phyloP scores from a whole-genome alignment of 1,140 invertebrate genomes.

The Berghia stephanieae region DNA sequence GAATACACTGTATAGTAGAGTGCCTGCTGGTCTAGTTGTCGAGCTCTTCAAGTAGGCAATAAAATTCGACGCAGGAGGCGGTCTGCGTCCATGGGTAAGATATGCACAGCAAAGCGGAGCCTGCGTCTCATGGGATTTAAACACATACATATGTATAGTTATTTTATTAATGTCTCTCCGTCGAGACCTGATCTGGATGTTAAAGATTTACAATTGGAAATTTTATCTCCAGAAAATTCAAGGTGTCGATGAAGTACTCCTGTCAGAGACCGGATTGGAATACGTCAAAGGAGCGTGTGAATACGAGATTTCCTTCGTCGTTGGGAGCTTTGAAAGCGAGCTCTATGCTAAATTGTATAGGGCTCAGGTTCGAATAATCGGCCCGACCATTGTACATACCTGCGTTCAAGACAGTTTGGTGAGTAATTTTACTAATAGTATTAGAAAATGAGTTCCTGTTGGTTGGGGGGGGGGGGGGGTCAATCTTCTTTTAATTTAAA shows the following conservation, averaged over 20 bases:
- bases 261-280: conserved; percentile 58
- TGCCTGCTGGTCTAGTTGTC: too few species aligned
- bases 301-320: conserved; percentile 76
- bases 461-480: neutral
- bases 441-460: neutral
- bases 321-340: conserved; percentile 76
- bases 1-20: too few species aligned
- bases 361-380: conserved; percentile 68
- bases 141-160: neutral
- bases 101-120: too few species aligned
- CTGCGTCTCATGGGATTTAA: conserved; percentile 4
- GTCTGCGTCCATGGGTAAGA: too few species aligned
- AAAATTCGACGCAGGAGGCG: too few species aligned
- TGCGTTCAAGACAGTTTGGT: conserved; percentile 58
- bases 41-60: too few species aligned
- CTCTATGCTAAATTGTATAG: conserved; percentile 75
- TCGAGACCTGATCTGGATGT: too few species aligned
- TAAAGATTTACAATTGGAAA: too few species aligned
- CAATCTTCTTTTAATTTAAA: neutral
- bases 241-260: conserved; percentile 35
- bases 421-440: neutral
- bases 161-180: neutral
- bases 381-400: conserved; percentile 60
- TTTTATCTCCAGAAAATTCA: conserved; percentile 20
- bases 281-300: conserved; percentile 51